A percentile compares a stretch with the other conserved stretches of the same genome.
phyloP scores from a whole-genome alignment of 2,888 invertebrate genomes.

The Hydroisotoma schaefferi region DNA sequence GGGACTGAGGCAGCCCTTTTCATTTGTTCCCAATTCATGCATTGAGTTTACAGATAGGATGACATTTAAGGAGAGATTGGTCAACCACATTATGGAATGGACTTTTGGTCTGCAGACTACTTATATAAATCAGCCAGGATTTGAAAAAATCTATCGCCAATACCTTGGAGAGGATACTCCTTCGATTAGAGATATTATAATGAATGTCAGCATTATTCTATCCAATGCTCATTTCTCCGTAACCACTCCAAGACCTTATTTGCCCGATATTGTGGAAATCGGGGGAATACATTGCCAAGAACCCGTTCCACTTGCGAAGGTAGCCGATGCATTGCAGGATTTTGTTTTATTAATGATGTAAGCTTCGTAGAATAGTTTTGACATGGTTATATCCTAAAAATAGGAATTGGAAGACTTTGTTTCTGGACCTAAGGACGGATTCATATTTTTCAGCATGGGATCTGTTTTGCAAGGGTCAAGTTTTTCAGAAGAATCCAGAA shows the following conservation, averaged over 20 bases:
- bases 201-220: conserved; percentile 43
- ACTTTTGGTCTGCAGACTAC: not conserved
- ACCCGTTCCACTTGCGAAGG: conserved; percentile 41
- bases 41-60: conserved; percentile 12
- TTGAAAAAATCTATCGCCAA: conserved; percentile 19
- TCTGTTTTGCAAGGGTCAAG: conserved; percentile 75
- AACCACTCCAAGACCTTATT: conserved; percentile 38
- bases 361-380: no score
- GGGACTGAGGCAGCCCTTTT: conserved; percentile 18
- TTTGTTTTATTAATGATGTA: not conserved
- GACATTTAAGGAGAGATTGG: conserved; percentile 19
- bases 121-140: no score
- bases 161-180: conserved; percentile 27
- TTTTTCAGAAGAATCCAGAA: conserved; percentile 70
- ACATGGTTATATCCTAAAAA: not conserved
- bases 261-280: conserved; percentile 48
- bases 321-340: not conserved
- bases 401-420: conserved; percentile 33
- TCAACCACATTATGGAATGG: conserved; percentile 19
- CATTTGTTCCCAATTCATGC: conserved; percentile 19
- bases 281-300: conserved; percentile 49
- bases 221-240: conserved; percentile 47
- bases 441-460: conserved; percentile 81
- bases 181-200: conserved; percentile 37
- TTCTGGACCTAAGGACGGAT: conserved; percentile 62